A percentile compares a stretch with the other conserved stretches of the same genome.
These are phyloP conservation scores for Drosophila colorata DNA, from an alignment of 2,888 invertebrate species.

Conservation along the genomic window DNA sequence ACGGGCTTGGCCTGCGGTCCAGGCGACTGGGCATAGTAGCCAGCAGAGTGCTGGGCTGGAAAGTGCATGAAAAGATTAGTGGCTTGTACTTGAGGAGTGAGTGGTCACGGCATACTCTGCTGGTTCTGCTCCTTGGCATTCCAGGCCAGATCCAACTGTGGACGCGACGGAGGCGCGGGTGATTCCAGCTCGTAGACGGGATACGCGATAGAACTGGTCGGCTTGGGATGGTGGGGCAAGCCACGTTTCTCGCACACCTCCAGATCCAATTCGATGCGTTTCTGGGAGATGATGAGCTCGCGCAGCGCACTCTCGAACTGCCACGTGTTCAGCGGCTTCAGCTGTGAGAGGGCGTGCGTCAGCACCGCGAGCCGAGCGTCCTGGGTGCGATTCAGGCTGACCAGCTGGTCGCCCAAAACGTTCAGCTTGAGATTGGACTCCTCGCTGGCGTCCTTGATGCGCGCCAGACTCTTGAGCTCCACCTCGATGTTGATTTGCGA, in stretches of 20 bases:
- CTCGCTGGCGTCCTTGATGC: conserved; percentile 47
- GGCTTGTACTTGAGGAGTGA: rapidly evolving
- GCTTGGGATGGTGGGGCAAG: not conserved
- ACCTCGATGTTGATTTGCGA: conserved; percentile 67
- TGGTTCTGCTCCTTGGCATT: conserved; percentile 27
- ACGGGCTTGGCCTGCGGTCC: conserved; percentile 7
- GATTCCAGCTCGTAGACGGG: conserved; percentile 1
- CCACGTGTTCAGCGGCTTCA: conserved; percentile 56
- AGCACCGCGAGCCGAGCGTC: conserved; percentile 34
- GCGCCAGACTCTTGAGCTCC: conserved; percentile 49
- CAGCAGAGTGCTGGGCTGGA: conserved; percentile 18
- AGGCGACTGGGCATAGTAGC: conserved; percentile 26
- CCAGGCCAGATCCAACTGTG: conserved; percentile 39
- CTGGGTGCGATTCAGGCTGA: conserved; percentile 57
- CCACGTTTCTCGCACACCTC: conserved; percentile 44
- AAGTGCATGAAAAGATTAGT: not conserved
- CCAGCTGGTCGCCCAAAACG: conserved; percentile 38
- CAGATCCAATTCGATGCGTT: conserved; percentile 65
- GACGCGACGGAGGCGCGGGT: not conserved
- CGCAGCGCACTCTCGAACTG: conserved; percentile 58
- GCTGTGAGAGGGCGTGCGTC: conserved; percentile 31
- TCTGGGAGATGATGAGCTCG: conserved; percentile 65
- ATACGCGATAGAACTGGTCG: not conserved
- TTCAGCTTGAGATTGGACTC: conserved; percentile 43
- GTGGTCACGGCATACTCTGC: conserved; percentile 26